Evolutionary conservation across 1,140 invertebrate genomes (phyloP), one percentile per base, ranked within the genome.

Genomic region (Theocolax elegans): DNA sequence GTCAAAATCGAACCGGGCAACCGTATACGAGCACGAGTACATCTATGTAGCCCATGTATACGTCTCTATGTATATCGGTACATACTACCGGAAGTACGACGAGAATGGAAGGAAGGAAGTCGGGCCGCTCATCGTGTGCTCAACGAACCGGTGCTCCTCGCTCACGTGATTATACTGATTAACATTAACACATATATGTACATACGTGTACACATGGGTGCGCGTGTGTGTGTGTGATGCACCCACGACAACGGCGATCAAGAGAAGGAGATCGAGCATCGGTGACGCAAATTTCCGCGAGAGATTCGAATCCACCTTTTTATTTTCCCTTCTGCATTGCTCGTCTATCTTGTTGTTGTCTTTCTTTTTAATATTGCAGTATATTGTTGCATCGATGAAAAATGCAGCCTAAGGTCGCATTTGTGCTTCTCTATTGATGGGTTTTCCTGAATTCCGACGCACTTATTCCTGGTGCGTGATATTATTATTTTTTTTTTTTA

Each of bases 51-150:
- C 9, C 3, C 27, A 25, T 25, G 23, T 25, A n/a, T 15, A 9
- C 51, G 27, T 17, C 27, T 17, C 15, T 35, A 21, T 31, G 51
- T 17, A 9, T 53, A 15, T 71, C 66, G 46, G 54, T n/a, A 40
- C 21, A 42, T 71, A 74, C n/a, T n/a, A n/a, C 68, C 75, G 75
- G 75, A 75, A 76, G 72, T 67, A 56, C 23, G 66, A 74, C 75
- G 72, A 74, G 73, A 77, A 76, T 74, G 73, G 68, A 73, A 76
- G 75, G 73, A 79, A 75, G 75, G 74, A 77, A 76, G 70, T 79
- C 71, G 73, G 44, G 59, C 58, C 72, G 64, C 70, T 60, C 72
- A 72, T 72, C 59, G 72, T 72, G 59, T 29, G 58, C 72, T 68
- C 72, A 71, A 49, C 67, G 71, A 75, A 46, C 71, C 67, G 71